Conservation (phyloP, 37 sponge, comb jelly and placozoan genomes). For the Bolinopsis microptera region DNA sequence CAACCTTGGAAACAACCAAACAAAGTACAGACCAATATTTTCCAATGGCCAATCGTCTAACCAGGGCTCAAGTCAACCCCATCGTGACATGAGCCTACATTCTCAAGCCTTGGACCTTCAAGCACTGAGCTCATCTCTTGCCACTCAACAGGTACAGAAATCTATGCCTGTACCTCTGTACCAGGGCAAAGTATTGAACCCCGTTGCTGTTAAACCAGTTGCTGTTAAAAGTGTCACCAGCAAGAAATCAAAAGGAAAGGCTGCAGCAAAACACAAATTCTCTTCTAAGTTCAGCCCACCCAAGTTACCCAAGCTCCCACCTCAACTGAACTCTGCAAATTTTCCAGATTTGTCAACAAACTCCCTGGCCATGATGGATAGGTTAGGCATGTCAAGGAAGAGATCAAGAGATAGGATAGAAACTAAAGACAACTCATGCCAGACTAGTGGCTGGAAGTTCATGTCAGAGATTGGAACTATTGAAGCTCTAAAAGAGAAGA, state of each 20-base stretch:
- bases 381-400: neutral
- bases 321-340: neutral
- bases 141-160: neutral
- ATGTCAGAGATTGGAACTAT: slow-evolving; percentile 62
- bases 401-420: neutral
- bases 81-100: neutral
- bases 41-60: neutral
- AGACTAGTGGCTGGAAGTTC: slow-evolving; percentile 65
- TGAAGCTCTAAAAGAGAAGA: neutral
- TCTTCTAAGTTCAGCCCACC: neutral
- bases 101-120: neutral
- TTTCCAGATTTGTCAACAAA: neutral
- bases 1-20: neutral
- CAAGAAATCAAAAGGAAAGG: neutral
- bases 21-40: neutral
- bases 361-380: neutral
- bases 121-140: neutral
- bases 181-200: neutral
- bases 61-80: neutral
- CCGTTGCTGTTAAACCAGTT: neutral
- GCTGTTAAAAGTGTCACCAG: slow-evolving; percentile 19
- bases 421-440: neutral
- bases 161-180: neutral
- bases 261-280: neutral
- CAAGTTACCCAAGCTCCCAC: neutral